Evolutionary conservation across 1,140 invertebrate species (phyloP).

Genomic region (Leptopilina clavipes): DNA sequence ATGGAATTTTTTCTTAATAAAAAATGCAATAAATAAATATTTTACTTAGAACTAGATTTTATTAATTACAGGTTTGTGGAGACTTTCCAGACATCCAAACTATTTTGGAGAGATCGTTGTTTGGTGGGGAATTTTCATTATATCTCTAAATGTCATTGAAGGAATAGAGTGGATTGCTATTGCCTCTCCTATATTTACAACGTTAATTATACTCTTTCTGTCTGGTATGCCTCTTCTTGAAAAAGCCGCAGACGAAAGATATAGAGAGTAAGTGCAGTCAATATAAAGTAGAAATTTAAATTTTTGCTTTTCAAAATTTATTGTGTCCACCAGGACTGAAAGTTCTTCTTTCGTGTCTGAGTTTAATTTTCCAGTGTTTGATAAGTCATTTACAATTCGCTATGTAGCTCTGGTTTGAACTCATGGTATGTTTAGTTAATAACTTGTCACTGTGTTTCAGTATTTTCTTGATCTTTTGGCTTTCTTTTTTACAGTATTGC

Average conservation of each 20-base stretch:
- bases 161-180: conserved; percentile 89
- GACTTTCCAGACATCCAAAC: conserved; percentile 92
- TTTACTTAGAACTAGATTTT: too few relatives aligned
- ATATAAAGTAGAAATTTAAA: too few relatives aligned
- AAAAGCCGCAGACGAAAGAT: conserved; percentile 89
- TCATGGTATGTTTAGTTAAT: too few relatives aligned
- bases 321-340: too few relatives aligned
- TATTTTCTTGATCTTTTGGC: background rate
- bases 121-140: conserved; percentile 95
- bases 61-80: conserved; percentile 85
- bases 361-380: too few relatives aligned
- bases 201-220: conserved; percentile 90
- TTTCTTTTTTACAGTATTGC: conserved; percentile 79
- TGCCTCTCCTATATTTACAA: conserved; percentile 91
- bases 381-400: too few relatives aligned
- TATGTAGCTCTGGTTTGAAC: too few relatives aligned
- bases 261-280: conserved; percentile 82
- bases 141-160: conserved; percentile 89
- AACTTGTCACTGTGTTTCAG: too few relatives aligned
- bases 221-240: conserved; percentile 91
- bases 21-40: too few relatives aligned
- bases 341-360: too few relatives aligned
- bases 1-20: too few relatives aligned
- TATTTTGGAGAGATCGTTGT: conserved; percentile 96
- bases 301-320: too few relatives aligned